Conservation (phyloP, 2,113 vertebrate genomes). For the Suricata suricatta region DNA sequence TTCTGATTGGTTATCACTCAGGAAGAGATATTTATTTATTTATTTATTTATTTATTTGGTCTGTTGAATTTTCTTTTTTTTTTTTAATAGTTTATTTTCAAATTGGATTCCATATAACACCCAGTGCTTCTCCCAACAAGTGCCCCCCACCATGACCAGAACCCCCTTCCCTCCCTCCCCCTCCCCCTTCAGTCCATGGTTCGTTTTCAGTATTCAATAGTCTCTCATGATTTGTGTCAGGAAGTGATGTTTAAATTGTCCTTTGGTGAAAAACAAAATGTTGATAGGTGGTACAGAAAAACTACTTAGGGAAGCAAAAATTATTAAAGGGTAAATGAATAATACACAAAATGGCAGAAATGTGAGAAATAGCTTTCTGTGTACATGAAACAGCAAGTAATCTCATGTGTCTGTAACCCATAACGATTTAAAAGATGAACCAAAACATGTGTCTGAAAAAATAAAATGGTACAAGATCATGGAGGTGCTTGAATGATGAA, state of each 20-base stretch:
- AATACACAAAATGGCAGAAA: not conserved
- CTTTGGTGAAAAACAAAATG: conserved; percentile 27
- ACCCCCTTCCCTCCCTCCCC: too few relatives aligned
- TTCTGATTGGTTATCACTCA: not conserved
- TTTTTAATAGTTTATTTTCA: too few relatives aligned
- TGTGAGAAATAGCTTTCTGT: not conserved
- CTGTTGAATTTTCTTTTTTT: too few relatives aligned
- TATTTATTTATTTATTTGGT: too few relatives aligned
- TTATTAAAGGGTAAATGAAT: not conserved
- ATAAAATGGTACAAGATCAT: not conserved
- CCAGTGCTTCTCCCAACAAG: too few relatives aligned
- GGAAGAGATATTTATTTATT: too few relatives aligned
- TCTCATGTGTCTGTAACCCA: not conserved
- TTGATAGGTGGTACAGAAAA: not conserved
- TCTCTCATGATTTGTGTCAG: not conserved
- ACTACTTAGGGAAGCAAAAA: not conserved
- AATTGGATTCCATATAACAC: too few relatives aligned
- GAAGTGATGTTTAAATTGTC: not conserved
- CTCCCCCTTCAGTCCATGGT: too few relatives aligned
- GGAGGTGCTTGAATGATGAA: not conserved
- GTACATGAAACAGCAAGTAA: not conserved
- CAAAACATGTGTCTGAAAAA: not conserved
- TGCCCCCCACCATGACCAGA: too few relatives aligned
- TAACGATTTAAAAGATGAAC: not conserved
- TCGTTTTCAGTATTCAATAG: too few relatives aligned